Evolutionary conservation across 1,140 invertebrate species (phyloP).

Genomic region (Formica exsecta): DNA sequence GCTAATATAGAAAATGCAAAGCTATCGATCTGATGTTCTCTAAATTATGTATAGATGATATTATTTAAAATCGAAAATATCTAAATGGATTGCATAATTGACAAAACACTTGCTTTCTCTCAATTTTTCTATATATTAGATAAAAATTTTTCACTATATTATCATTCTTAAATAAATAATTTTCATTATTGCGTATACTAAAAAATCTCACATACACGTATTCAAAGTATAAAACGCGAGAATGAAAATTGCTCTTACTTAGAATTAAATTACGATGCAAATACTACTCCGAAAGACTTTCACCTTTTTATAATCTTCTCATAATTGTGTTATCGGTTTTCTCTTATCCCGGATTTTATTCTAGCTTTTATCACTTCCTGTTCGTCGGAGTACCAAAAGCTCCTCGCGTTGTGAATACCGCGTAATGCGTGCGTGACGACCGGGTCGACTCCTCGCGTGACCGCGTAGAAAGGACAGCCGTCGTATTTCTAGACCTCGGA

Average conservation of each 20-base stretch:
- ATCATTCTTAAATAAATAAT: background rate
- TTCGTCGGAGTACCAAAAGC: background rate
- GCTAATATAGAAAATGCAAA: slow-evolving; percentile 5
- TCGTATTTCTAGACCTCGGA: slow-evolving; percentile 33
- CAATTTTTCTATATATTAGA: background rate
- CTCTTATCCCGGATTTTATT: background rate
- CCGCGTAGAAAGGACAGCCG: slow-evolving; percentile 29
- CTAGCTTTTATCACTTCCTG: background rate
- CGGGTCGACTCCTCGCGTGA: slow-evolving; percentile 41
- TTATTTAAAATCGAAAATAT: no score
- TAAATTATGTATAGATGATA: background rate
- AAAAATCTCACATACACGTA: background rate
- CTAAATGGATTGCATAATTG: background rate
- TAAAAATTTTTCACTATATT: background rate
- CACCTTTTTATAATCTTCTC: slow-evolving; percentile 16
- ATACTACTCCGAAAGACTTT: background rate
- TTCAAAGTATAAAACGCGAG: background rate
- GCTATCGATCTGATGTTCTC: background rate
- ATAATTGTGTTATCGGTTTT: slow-evolving; percentile 15
- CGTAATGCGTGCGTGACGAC: slow-evolving; percentile 42
- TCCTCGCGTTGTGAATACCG: slow-evolving; percentile 29
- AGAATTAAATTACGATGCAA: background rate
- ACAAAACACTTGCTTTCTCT: background rate
- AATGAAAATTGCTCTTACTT: background rate
- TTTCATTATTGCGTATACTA: background rate